A percentile compares a stretch with the other conserved stretches of the same genome.
Evolutionary conservation across 2,113 vertebrate species (phyloP).

Genomic region (Paratilapia polleni): DNA sequence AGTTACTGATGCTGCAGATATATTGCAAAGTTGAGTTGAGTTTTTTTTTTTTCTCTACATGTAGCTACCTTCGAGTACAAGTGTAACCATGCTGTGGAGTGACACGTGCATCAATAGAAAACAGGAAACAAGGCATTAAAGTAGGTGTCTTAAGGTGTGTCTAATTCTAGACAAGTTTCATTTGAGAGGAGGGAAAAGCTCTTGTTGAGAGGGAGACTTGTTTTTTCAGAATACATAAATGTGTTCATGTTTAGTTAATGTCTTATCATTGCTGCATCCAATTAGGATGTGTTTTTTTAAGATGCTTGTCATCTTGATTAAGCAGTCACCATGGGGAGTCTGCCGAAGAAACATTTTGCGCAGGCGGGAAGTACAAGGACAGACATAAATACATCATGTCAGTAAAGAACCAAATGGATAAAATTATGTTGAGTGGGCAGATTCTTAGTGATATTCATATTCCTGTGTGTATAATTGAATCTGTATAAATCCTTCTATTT

Average conservation of each 20-base stretch:
- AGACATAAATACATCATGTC: slow-evolving; percentile 32
- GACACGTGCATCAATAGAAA: slow-evolving; percentile 3
- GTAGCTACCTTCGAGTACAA: background rate
- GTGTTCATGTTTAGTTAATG: slow-evolving; percentile 36
- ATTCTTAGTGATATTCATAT: slow-evolving; percentile 11
- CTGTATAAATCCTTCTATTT: background rate
- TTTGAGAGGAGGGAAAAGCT: background rate
- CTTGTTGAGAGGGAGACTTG: background rate
- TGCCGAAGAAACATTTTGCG: slow-evolving; percentile 15
- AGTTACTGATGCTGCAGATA: slow-evolving; percentile 1
- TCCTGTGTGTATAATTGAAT: background rate
- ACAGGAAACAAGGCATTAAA: background rate
- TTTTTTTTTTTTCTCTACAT: slow-evolving; percentile 10
- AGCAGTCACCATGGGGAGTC: slow-evolving; percentile 29
- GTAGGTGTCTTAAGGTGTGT: background rate
- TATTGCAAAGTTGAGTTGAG: background rate
- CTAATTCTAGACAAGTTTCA: background rate
- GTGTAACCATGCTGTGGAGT: background rate
- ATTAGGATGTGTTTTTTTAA: slow-evolving; percentile 47
- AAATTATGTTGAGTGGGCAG: background rate
- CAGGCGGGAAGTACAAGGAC: slow-evolving; percentile 43
- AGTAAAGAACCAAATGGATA: slow-evolving; percentile 9
- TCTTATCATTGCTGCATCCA: slow-evolving; percentile 33
- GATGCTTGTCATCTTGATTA: slow-evolving; percentile 49
- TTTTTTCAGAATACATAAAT: slow-evolving; percentile 11